Evolutionary conservation across 2,888 invertebrate species (phyloP).

Genomic region (Digitonthophagus gazella): DNA sequence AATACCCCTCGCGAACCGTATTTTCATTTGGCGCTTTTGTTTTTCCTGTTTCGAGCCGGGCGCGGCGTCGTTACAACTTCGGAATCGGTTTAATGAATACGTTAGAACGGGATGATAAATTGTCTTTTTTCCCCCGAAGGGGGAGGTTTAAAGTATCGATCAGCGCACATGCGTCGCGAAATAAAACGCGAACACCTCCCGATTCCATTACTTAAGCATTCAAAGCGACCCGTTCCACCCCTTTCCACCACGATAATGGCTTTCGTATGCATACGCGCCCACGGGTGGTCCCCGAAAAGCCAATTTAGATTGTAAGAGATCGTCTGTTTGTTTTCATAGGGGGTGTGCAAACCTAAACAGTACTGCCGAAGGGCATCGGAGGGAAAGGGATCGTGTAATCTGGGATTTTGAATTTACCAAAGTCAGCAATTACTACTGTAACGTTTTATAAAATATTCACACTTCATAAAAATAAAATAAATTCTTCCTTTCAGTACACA

Average conservation of each 20-base stretch:
- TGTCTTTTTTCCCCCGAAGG: neutral
- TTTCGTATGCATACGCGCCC: neutral
- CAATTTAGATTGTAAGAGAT: neutral
- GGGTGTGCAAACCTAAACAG: neutral
- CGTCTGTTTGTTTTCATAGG: neutral
- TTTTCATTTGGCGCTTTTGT: neutral
- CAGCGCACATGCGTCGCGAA: neutral
- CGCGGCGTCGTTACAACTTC: constrained; percentile 12
- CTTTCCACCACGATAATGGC: neutral
- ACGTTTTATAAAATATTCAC: no score
- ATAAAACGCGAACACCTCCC: neutral
- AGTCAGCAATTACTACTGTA: neutral
- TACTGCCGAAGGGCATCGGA: neutral
- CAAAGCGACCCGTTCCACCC: neutral
- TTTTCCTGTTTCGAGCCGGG: neutral
- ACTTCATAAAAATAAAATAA: neutral
- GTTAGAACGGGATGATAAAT: constrained; percentile 16
- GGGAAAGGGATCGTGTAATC: neutral
- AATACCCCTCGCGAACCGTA: neutral
- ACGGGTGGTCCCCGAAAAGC: neutral
- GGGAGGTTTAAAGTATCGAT: neutral
- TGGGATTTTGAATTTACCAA: neutral
- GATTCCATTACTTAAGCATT: neutral
- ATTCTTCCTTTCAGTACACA: neutral
- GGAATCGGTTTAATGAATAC: constrained; percentile 16